Base-by-base conservation (phyloP, 2,888 invertebrate species). In the Entomobrya multifasciata region DNA sequence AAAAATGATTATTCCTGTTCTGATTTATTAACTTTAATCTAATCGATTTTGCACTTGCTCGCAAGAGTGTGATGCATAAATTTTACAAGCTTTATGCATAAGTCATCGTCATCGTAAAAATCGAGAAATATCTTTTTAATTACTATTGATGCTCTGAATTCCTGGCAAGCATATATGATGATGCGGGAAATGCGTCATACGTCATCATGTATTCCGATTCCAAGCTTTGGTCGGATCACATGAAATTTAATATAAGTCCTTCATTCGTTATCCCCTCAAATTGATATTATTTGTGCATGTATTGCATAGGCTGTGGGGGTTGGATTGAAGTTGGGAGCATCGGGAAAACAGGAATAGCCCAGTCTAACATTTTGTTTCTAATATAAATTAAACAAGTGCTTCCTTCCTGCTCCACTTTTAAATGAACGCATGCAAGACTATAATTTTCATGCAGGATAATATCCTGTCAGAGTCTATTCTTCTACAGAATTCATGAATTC, bases 21-120 rank as follows among this genome's bases (percentile, higher is more conserved):
- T 74, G 60, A 78, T 62, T 60, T 78, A 62, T 62, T 62, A 44
- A 17, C 47, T 47, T 15, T 78, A 44, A 62, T 78, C 78, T 78
- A 78, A 78, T 78, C 78, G 62, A 78, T 78, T 78, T 47, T 47
- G 78, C 62, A 78, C 60, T 47, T 62, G 62, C 62, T 62, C 62
- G 6, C 60, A 77, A 1, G 20, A 55, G 41, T 41, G 55, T 41
- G 41, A 41, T 49, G 47, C 78, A 78, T 78, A 60, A 62, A 78
- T 78, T 62, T 60, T 78, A 13, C 27, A 55, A 55, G 25, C 4
- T 57, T 13, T 17, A 57, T 36, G 17, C 44, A 57, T 55, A 70
- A 36, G 36, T 8, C 4, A 8, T 36, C 8, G 4, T 36, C 8
- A 36, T 36, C 8, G 36, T 36, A 8, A 36, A 36, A 6, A 8